Conservation (phyloP, 2,888 invertebrate species). For the Agrochola lota region DNA sequence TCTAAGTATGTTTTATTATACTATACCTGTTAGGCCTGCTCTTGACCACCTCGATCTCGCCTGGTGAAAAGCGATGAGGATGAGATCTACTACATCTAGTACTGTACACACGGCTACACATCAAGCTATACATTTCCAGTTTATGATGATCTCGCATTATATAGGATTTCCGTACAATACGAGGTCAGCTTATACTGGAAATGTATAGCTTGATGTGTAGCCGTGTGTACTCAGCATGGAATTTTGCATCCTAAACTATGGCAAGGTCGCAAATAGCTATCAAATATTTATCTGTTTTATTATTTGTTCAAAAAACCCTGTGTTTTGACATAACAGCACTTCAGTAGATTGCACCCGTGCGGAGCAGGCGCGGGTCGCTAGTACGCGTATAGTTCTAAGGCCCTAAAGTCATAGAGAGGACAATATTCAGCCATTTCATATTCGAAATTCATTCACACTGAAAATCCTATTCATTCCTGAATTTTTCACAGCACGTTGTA, state of each 20-base stretch:
- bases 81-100: background rate
- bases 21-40: no score
- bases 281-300: background rate
- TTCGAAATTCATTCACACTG: background rate
- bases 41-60: no score
- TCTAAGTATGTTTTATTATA: background rate
- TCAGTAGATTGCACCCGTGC: background rate
- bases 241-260: background rate
- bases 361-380: no score
- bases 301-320: background rate
- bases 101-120: no score
- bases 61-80: no score
- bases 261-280: background rate
- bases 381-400: no score
- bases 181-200: no score
- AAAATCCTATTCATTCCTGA: conserved; percentile 19
- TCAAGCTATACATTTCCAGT: no score
- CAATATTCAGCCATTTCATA: background rate
- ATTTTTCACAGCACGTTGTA: conserved; percentile 33
- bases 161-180: no score
- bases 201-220: no score
- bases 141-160: no score
- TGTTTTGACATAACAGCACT: background rate
- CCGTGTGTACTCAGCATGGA: background rate
- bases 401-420: background rate